phyloP scores from a whole-genome alignment of 2,888 invertebrate genomes.

The Lasioglossum zephyrum region DNA sequence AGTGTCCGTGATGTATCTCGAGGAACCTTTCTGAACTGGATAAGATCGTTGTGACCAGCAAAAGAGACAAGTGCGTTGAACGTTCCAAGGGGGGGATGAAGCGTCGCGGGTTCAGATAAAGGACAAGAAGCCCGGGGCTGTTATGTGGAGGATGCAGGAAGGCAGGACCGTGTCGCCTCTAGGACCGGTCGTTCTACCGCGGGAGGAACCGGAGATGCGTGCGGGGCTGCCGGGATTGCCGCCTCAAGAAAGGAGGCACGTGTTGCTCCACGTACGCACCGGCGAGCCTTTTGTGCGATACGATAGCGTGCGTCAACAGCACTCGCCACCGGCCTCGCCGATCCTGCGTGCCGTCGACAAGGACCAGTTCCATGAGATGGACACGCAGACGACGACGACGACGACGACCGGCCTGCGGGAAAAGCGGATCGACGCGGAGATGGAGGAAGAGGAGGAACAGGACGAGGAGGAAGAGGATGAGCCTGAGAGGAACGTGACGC shows the following conservation, averaged over 20 bases:
- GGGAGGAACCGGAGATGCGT: conserved; percentile 73
- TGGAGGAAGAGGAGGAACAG: conserved; percentile 70
- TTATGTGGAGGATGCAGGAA: conserved; percentile 82
- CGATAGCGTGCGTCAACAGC: conserved; percentile 67
- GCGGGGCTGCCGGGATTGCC: conserved; percentile 64
- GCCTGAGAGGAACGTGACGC: conserved; percentile 28
- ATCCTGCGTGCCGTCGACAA: conserved; percentile 63
- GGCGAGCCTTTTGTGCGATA: conserved; percentile 78
- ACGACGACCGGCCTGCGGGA: conserved; percentile 22
- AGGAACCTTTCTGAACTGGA: background rate
- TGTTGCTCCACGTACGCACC: conserved; percentile 79
- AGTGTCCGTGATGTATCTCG: background rate
- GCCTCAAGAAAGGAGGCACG: conserved; percentile 78
- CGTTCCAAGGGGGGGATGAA: conserved; percentile 38
- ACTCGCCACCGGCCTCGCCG: conserved; percentile 63
- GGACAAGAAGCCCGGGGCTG: conserved; percentile 30
- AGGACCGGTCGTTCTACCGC: conserved; percentile 74
- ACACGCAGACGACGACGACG: conserved; percentile 22
- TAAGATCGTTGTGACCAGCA: background rate
- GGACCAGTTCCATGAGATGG: conserved; percentile 61
- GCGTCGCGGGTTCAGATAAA: conserved; percentile 61
- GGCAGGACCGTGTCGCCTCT: conserved; percentile 75
- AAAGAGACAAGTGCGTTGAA: background rate
- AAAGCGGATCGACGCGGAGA: conserved; percentile 60
- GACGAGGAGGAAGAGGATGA: conserved; percentile 73